Percentiles rank a stretch among this genome's conserved stretches.
Conservation (phyloP, 2,797 vertebrate species). For the Halcyon badia region DNA sequence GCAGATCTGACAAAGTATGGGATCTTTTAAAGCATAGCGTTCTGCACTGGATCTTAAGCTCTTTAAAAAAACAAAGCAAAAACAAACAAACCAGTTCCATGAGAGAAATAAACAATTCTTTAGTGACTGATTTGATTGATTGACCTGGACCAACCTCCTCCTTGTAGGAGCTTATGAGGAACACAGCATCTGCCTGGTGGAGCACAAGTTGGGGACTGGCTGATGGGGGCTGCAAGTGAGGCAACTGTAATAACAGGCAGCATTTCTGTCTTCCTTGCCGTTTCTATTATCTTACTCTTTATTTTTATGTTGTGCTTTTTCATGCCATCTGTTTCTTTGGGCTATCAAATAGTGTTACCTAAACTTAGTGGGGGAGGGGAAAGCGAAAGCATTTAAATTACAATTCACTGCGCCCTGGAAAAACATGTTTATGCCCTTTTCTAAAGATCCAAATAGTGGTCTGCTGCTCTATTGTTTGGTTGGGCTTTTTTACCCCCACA, state of each 20-base stretch:
- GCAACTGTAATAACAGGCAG: background rate
- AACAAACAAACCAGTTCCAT: background rate
- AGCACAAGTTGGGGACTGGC: background rate
- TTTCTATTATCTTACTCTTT: background rate
- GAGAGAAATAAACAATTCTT: background rate
- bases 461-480: background rate
- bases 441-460: background rate
- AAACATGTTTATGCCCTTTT: background rate
- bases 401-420: fast-evolving
- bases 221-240: background rate
- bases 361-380: background rate
- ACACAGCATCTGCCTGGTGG: background rate
- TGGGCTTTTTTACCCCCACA: fast-evolving
- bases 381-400: background rate
- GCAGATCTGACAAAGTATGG: background rate
- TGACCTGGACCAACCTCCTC: background rate
- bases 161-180: background rate
- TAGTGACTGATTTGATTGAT: background rate
- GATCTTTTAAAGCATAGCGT: background rate
- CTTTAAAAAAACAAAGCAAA: background rate
- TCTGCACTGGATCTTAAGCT: background rate
- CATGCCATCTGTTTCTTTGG: background rate
- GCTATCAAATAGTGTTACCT: background rate
- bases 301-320: background rate
- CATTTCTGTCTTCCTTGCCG: background rate